phyloP scores from a whole-genome alignment of 2,888 invertebrate species.

The Iselma pallidipennis region DNA sequence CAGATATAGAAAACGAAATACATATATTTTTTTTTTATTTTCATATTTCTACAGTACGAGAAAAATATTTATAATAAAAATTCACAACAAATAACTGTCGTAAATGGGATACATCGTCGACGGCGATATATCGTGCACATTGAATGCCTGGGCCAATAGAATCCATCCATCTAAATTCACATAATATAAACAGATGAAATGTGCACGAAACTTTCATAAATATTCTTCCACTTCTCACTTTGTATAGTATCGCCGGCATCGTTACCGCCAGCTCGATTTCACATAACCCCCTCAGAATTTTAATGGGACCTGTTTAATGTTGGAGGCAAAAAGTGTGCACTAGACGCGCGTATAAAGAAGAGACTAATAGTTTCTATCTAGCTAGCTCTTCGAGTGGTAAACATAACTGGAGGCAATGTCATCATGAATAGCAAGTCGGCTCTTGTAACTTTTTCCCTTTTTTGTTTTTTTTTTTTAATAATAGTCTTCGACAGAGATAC shows the following conservation, averaged over 20 bases:
- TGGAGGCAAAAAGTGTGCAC: conserved; percentile 26
- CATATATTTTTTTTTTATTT: no score
- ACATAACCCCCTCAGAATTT: conserved; percentile 27
- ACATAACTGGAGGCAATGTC: neutral
- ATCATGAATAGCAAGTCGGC: conserved; percentile 1
- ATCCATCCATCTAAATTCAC: conserved; percentile 34
- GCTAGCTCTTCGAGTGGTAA: neutral
- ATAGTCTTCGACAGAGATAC: neutral
- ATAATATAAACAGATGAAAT: conserved; percentile 39
- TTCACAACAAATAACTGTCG: conserved; percentile 29
- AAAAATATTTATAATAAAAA: conserved; percentile 21
- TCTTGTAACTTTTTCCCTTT: neutral
- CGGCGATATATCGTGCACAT: conserved; percentile 34
- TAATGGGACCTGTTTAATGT: conserved; percentile 25
- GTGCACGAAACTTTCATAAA: conserved; percentile 38
- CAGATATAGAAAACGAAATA: neutral
- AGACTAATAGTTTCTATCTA: conserved; percentile 29
- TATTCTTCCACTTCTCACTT: conserved; percentile 39
- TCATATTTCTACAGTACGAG: no score
- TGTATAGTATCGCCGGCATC: conserved; percentile 24
- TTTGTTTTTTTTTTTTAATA: neutral
- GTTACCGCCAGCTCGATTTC: conserved; percentile 31
- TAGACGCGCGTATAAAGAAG: conserved; percentile 29
- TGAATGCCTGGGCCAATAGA: conserved; percentile 31
- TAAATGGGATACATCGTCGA: conserved; percentile 36